phyloP scores from a whole-genome alignment of 1,140 invertebrate genomes.

The Aradophagus sp. region DNA sequence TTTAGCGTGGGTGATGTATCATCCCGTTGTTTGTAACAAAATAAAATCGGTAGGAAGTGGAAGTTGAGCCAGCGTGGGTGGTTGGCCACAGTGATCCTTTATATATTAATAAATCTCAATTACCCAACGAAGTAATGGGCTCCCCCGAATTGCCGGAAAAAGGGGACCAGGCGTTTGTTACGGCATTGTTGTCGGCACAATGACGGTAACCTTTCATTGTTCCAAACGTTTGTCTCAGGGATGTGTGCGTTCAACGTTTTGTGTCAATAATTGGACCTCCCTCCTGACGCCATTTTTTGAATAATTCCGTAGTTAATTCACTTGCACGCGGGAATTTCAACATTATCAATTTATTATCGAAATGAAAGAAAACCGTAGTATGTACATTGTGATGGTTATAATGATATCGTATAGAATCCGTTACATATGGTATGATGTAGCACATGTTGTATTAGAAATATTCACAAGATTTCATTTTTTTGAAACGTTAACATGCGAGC shows the following conservation, averaged over 20 bases:
- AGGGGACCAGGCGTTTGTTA: slow-evolving; percentile 62
- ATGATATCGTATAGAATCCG: no score
- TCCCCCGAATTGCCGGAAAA: slow-evolving; percentile 56
- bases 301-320: no score
- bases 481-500: no score
- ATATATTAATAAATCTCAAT: slow-evolving; percentile 74
- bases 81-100: slow-evolving; percentile 59
- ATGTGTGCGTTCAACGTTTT: slow-evolving; percentile 21
- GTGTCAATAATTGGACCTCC: slow-evolving; percentile 23
- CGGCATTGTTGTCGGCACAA: slow-evolving; percentile 61
- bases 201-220: slow-evolving; percentile 44
- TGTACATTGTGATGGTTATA: no score
- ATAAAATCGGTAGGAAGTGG: slow-evolving; percentile 33
- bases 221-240: slow-evolving; percentile 17
- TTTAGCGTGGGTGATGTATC: slow-evolving; percentile 23
- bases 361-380: no score
- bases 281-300: no score
- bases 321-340: no score
- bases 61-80: slow-evolving; percentile 17
- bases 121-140: slow-evolving; percentile 67
- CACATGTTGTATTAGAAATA: no score
- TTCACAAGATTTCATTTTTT: no score
- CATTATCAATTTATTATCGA: no score
- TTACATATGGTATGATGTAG: no score
- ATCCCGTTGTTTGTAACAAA: slow-evolving; percentile 37